Percentiles rank a stretch among this genome's conserved stretches.
phyloP scores from a whole-genome alignment of 2,888 invertebrate genomes.

The Doris montereyensis region DNA sequence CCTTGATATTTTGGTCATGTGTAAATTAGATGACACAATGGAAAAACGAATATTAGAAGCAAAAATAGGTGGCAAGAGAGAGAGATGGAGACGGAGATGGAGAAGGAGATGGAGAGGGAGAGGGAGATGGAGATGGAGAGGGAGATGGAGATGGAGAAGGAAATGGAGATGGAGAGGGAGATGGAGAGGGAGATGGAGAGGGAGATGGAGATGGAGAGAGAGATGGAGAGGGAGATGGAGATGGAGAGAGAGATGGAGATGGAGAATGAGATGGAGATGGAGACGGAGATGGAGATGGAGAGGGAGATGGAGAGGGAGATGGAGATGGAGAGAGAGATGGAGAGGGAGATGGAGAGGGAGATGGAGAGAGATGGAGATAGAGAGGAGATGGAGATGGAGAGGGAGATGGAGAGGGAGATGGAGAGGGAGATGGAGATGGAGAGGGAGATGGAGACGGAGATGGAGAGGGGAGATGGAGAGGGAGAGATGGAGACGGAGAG shows the following conservation, averaged over 20 bases:
- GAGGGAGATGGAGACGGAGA: neutral
- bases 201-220: neutral
- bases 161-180: neutral
- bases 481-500: neutral
- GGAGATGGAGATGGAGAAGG: neutral
- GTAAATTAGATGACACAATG: too few species aligned
- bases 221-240: neutral
- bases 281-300: neutral
- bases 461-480: neutral
- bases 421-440: neutral
- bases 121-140: neutral
- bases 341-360: neutral
- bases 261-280: neutral
- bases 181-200: neutral
- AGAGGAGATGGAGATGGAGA: neutral
- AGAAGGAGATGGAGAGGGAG: neutral
- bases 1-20: too few species aligned
- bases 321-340: neutral
- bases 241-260: neutral
- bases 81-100: too few species aligned
- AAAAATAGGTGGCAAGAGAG: too few species aligned
- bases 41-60: too few species aligned
- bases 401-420: neutral
- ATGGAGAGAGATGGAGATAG: neutral
- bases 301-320: neutral